Evolutionary conservation across 2,888 invertebrate species (phyloP).

Genomic region (Phyllotreta cruciferae): DNA sequence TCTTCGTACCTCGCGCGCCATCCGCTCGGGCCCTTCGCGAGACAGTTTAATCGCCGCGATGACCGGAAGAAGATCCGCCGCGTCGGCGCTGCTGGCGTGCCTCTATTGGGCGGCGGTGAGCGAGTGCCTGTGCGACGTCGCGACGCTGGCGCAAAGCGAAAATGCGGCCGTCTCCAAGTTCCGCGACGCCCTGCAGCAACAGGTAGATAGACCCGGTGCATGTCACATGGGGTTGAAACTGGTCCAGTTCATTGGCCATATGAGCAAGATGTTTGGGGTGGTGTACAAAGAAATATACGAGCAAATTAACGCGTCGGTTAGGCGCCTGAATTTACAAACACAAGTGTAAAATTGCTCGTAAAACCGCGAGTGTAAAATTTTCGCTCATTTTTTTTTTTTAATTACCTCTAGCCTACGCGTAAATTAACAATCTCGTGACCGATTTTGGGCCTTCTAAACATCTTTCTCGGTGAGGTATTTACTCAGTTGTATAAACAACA

Average conservation of each 20-base stretch:
- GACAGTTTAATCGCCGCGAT: slow-evolving; percentile 1
- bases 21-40: slow-evolving; percentile 7
- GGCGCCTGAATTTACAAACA: no score
- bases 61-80: neutral
- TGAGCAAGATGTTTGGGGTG: neutral
- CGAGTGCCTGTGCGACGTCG: slow-evolving; percentile 28
- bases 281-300: no score
- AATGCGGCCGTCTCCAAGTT: slow-evolving; percentile 44
- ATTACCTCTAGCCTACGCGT: no score
- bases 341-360: no score
- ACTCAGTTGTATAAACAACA: slow-evolving; percentile 1
- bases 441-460: no score
- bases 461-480: neutral
- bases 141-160: slow-evolving; percentile 36
- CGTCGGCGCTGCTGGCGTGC: neutral
- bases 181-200: slow-evolving; percentile 63
- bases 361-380: no score
- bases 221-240: neutral
- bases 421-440: no score
- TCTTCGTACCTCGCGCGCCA: slow-evolving; percentile 7
- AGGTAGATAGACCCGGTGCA: slow-evolving; percentile 46
- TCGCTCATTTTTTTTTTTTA: no score
- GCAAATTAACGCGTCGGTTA: no score
- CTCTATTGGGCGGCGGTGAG: slow-evolving; percentile 32
- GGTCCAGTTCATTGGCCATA: neutral